Evolutionary conservation across 1,140 invertebrate genomes (phyloP), one percentile per base, ranked within the genome.

Genomic region (Stratiolaelaps scimitus): DNA sequence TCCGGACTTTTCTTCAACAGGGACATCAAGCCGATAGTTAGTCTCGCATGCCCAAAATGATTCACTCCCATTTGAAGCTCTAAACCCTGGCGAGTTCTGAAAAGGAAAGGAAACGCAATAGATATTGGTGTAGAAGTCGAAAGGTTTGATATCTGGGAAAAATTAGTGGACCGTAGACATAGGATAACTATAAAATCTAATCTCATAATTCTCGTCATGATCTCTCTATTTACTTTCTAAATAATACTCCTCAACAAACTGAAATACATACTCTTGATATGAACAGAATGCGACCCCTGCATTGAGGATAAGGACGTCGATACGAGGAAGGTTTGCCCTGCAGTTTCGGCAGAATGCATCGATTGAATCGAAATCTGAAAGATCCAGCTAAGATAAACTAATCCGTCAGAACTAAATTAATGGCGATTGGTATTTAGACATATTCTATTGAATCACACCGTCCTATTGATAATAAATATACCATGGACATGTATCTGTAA

Each of bases 51-150:
- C 17, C 53, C 53, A 23, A 60, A 60, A 34, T 60, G 34, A 23
- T 60, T 60, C 15, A 60, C 53, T 15, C 53, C 53, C 53, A 60
- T 60, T 26, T 60, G 53, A 15, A 60, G 53, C 53, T 60, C 53
- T 15, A 60, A 34, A 15, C 53, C 53, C 34, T 60, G 53, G 26
- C 17, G 17, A 23, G 23, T 60, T 26, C 23, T 34, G 53, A 2
- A 1, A 15, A 60, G 23, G 28, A 48, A 15, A 48, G 20, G 47
- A 48, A 48, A 28, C 5, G 28, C 5, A 48, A 4, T 13, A n/a
- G n/a, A n/a, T n/a, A n/a, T n/a, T n/a, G n/a, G n/a, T n/a, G n/a
- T n/a, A n/a, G n/a, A n/a, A n/a, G n/a, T n/a, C n/a, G n/a, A n/a
- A n/a, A n/a, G n/a, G n/a, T n/a, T n/a, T n/a, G n/a, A n/a, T n/a